Evolutionary conservation across 2,888 invertebrate species (phyloP), one percentile per base, ranked within the genome.

Genomic region (Parnassius orleans): DNA sequence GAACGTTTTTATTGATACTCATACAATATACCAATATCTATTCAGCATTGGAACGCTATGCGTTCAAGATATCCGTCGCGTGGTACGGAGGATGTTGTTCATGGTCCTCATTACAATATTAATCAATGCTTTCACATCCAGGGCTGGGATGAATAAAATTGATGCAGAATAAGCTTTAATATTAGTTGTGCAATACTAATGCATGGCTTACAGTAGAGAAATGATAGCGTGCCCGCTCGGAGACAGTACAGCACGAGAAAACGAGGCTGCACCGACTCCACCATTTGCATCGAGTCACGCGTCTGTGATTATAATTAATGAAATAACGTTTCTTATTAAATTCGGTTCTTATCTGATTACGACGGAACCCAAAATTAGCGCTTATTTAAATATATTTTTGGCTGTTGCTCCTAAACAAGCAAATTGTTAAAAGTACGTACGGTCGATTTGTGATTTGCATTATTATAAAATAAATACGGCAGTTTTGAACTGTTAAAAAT

Each of bases 81-180:
- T 68, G 69, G 76, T 78, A 70, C 64, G 43, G 60, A 65, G 77
- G 69, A 69, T 65, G 73, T 72, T 77, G 76, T 77, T 69, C 79
- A 74, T 80, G 75, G 79, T 75, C 77, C 84, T 88, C 87, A 88
- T 89, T 87, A 87, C 80, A 86, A 86, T 87, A 87, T 87, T 87
- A 88, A 87, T 88, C 83, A 87, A 85, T 84, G 84, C 81, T 79
- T 75, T 83, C 81, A 80, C 80, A 82, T 83, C 68, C 65, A 66
- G 66, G 76, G 70, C 72, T 74, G 78, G 78, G 77, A 80, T 80
- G 77, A 78, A 84, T 79, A 77, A 75, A 77, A 74, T 75, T 76
- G 76, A 71, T 70, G 77, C 79, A 76, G 77, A 80, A 79, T 76
- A 77, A 74, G 74, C 67, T 76, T 79, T 80, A 81, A 79, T 81